A percentile compares a stretch with the other conserved stretches of the same genome.
Evolutionary conservation across 2,113 vertebrate genomes (phyloP).

Genomic region (Natator depressus): DNA sequence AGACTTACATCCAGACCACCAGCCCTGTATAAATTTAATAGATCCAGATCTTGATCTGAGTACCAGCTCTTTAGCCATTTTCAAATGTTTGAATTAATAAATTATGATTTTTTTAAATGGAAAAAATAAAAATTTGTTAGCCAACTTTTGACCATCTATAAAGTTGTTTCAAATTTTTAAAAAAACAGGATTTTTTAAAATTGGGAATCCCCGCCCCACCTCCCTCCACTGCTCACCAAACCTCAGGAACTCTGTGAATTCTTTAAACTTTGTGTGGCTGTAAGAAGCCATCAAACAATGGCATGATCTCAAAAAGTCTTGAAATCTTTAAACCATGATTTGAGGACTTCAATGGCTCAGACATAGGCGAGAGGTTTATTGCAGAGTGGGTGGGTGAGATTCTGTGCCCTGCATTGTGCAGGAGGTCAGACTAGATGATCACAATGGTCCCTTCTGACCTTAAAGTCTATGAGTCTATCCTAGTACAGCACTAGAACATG

Average conservation of each 20-base stretch:
- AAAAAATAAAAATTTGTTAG: not conserved
- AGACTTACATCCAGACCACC: not conserved
- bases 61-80: not conserved
- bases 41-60: not conserved
- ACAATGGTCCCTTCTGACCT: too few relatives aligned
- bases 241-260: not conserved
- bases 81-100: not conserved
- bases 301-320: too few relatives aligned
- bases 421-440: too few relatives aligned
- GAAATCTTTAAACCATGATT: too few relatives aligned
- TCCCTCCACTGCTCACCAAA: not conserved
- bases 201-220: not conserved
- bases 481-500: not conserved
- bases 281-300: not conserved
- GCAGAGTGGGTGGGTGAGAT: too few relatives aligned
- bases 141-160: not conserved
- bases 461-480: too few relatives aligned
- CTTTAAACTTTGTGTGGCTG: not conserved
- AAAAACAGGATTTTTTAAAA: not conserved
- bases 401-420: too few relatives aligned
- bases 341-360: too few relatives aligned
- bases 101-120: not conserved
- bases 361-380: too few relatives aligned
- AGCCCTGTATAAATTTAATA: not conserved
- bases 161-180: not conserved